Base-by-base conservation (phyloP, 2,888 invertebrate genomes). In the Xestia ashworthii region DNA sequence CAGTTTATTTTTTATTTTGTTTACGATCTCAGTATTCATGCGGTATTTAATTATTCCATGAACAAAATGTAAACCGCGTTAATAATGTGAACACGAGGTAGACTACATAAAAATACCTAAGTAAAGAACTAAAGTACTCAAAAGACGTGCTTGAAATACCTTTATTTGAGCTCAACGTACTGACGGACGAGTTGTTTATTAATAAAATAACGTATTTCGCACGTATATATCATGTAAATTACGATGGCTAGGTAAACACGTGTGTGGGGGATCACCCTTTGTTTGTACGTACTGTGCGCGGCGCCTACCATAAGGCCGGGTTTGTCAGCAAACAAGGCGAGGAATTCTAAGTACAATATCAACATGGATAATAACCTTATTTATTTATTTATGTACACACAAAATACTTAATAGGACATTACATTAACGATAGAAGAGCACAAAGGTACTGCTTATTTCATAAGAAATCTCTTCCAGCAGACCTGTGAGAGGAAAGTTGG, bases 241-340 rank as follows among this genome's bases (percentile, higher is more conserved):
- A 82, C 53, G 70, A 85, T 71, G 38, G 72, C 38, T 62, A 73
- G 53, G 58, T 76, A 73, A 81, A 76, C 77, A 71, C 44, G 70
- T 46, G 46, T 68, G 82, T 83, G 58, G 72, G 78, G 85, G 55
- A 73, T 76, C 82, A 55, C 85, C 82, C 85, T 85, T 75, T 85
- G 78, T 82, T 82, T 65, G 65, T 44, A 44, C n/a, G 9, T 72
- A 65, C 64, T 44, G 58, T 68, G 32, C 58, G 22, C 38, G 76
- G 78, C 72, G 82, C 81, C 82, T 78, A 62, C 58, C 53, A 41
- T 75, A 64, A 66, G 58, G 72, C 46, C 41, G n/a, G 65, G 65
- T 82, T 82, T 73, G 75, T 68, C 44, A 55, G 74, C 71, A 85
- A 78, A 84, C 60, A 78, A 71, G 60, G 50, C 41, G 64, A 75